Evolutionary conservation across 2,113 vertebrate genomes (phyloP).

Genomic region (Pleuronectes platessa): DNA sequence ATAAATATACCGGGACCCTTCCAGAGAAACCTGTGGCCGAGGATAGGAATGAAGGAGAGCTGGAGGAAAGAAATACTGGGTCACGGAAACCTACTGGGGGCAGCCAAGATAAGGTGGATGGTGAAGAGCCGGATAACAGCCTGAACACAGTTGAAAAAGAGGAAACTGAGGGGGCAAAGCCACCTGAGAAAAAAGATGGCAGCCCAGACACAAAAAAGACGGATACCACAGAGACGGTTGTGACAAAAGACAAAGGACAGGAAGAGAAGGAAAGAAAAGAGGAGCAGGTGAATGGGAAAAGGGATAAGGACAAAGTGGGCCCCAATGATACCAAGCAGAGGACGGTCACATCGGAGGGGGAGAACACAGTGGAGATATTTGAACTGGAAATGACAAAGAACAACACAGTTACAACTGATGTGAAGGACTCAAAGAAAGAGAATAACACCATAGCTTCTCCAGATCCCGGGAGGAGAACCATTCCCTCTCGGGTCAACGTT

Average conservation of each 20-base stretch:
- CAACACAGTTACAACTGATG: constrained; percentile 48
- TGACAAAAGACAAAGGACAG: constrained; percentile 74
- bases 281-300: constrained; percentile 70
- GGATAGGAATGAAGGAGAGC: constrained; percentile 43
- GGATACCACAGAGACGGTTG: constrained; percentile 40
- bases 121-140: constrained; percentile 44
- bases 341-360: constrained; percentile 37
- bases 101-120: constrained; percentile 52
- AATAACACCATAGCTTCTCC: constrained; percentile 48
- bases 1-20: constrained; percentile 56
- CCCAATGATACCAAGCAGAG: constrained; percentile 73
- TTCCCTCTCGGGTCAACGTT: constrained; percentile 53
- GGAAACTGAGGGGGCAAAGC: constrained; percentile 27
- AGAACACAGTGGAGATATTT: constrained; percentile 64
- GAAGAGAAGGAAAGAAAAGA: constrained; percentile 71
- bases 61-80: constrained; percentile 44
- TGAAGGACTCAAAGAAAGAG: constrained; percentile 48
- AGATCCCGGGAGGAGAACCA: constrained; percentile 28
- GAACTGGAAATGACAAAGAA: constrained; percentile 65
- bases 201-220: constrained; percentile 41
- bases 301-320: constrained; percentile 58
- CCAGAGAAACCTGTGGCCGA: constrained; percentile 51
- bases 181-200: constrained; percentile 38
- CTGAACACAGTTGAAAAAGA: constrained; percentile 60
- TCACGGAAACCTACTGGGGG: constrained; percentile 46